A percentile compares a stretch with the other conserved stretches of the same genome.
Evolutionary conservation across 2,888 invertebrate genomes (phyloP).

Genomic region (Labia minor): DNA sequence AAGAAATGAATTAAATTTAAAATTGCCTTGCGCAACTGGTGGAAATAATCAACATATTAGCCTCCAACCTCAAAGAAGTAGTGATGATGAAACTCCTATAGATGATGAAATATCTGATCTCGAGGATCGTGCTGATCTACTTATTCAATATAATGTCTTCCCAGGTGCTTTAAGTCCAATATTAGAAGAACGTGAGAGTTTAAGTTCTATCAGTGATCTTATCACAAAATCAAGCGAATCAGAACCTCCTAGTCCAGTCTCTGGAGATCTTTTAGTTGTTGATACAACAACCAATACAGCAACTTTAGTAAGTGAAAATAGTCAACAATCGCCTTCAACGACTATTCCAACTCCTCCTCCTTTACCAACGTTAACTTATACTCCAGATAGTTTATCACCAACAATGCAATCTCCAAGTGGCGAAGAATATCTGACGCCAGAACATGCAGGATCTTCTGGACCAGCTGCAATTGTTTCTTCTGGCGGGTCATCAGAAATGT

Average conservation of each 20-base stretch:
- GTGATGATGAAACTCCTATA: constrained; percentile 28
- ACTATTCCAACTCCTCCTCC: not conserved
- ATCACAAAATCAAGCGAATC: constrained; percentile 23
- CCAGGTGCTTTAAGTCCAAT: constrained; percentile 50
- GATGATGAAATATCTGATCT: constrained; percentile 25
- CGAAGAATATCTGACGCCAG: not conserved
- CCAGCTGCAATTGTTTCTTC: not conserved
- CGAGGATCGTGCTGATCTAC: constrained; percentile 27
- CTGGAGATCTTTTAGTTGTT: constrained; percentile 39
- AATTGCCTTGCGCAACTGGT: constrained; percentile 49
- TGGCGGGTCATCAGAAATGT: not conserved
- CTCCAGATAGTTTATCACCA: not conserved
- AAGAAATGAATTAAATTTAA: constrained; percentile 56
- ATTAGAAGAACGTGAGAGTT: constrained; percentile 44
- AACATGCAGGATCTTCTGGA: constrained; percentile 5
- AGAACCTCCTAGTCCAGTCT: constrained; percentile 27
- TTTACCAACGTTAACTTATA: not conserved
- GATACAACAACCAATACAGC: constrained; percentile 42
- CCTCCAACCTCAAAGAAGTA: constrained; percentile 32
- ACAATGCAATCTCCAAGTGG: not conserved
- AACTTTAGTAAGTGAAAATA: constrained; percentile 29
- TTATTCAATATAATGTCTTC: constrained; percentile 42
- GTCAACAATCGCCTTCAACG: not conserved
- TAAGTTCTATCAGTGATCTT: constrained; percentile 27
- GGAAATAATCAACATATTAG: constrained; percentile 38